Conservation (phyloP, 2,888 invertebrate species). For the Maniola hyperantus region DNA sequence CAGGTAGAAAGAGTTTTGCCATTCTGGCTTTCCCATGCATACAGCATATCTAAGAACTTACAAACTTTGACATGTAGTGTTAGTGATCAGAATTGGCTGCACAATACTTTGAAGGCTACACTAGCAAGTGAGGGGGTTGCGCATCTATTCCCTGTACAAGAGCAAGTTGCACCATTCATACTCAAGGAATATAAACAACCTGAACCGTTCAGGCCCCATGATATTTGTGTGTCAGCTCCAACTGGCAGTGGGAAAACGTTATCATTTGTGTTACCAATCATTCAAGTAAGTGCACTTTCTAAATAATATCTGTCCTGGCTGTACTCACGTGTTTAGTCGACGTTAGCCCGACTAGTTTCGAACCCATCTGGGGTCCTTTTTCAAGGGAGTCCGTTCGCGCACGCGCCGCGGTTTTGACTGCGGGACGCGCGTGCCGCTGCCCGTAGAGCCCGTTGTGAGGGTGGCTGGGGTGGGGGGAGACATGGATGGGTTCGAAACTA, state of each 20-base stretch:
- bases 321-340: too few relatives aligned
- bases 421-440: too few relatives aligned
- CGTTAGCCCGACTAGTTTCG: too few relatives aligned
- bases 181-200: constrained; percentile 84
- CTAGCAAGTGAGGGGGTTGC: constrained; percentile 87
- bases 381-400: too few relatives aligned
- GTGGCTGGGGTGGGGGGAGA: too few relatives aligned
- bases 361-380: too few relatives aligned
- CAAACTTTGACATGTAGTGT: constrained; percentile 78
- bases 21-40: constrained; percentile 92
- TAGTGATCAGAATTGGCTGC: constrained; percentile 84
- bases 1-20: constrained; percentile 91
- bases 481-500: too few relatives aligned
- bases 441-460: too few relatives aligned
- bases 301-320: too few relatives aligned
- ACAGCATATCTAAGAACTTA: constrained; percentile 88
- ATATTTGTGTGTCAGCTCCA: constrained; percentile 98
- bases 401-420: too few relatives aligned
- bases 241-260: constrained; percentile 99
- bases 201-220: constrained; percentile 88
- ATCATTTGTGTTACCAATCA: constrained; percentile 95
- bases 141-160: constrained; percentile 93
- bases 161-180: constrained; percentile 89
- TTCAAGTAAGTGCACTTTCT: constrained; percentile 82
- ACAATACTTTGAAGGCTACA: constrained; percentile 83